Base-by-base conservation (phyloP, 30 jellyfish, hydroid and myxozoan species). In the Cassiopea andromeda region DNA sequence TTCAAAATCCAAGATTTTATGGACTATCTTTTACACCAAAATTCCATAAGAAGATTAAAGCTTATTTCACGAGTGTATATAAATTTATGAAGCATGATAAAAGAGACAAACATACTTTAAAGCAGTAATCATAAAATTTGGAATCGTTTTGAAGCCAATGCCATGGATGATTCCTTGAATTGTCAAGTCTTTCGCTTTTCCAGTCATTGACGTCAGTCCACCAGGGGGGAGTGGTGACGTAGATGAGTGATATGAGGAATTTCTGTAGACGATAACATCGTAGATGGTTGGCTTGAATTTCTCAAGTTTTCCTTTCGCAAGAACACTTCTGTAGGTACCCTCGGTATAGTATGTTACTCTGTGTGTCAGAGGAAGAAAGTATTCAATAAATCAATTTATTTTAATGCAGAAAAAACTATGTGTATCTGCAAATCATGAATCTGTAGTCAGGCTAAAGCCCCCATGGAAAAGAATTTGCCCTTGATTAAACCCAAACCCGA, bases 291-390 rank as follows among this genome's bases (percentile, higher is more conserved):
- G 98, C 75, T 69, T 75, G 82, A 96, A 96, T 70, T 87, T 80
- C 77, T 73, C 87, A 69, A 72, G 85, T 43, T 96, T 84, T 13
- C 99, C 99, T 78, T 96, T 96, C 66, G 99, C 99, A 47, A 96
- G 77, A 73, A 50, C 83, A 44, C 99, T 92, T 48, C 89, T 92
- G 90, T 88, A 88, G 48, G 94, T 79, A 15, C 99, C 98, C 76
- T 96, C 99, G 0, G 97, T 86, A 85, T 96, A 96, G 73, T 91
- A 96, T 1, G 99, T 96, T 77, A 96, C 68, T 88, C 99, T 96
- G 47, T 2, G 17, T 16, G 13, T 14, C 13, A 7, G 6, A 1
- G 78, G 2, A 64, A 64, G 15, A 27, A 64, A 2, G 68, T 58
- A 7, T 6, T 58, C 14, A 58, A 27, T 17, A 19, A 73, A 17